phyloP scores from a whole-genome alignment of 2,888 invertebrate species.

The Pollenia labialis region DNA sequence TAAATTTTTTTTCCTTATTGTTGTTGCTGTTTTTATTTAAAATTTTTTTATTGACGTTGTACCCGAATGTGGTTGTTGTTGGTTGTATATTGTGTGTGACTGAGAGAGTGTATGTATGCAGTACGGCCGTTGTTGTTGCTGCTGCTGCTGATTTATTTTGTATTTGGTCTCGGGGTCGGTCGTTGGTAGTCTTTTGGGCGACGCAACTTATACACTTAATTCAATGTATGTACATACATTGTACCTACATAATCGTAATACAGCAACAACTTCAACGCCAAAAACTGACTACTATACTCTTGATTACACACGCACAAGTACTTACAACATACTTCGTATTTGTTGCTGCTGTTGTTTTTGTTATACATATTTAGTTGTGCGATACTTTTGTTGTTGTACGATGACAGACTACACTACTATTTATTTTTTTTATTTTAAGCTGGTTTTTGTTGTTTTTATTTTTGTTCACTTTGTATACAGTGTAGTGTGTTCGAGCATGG shows the following conservation, averaged over 20 bases:
- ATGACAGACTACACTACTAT: slow-evolving; percentile 60
- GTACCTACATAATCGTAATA: slow-evolving; percentile 68
- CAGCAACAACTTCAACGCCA: slow-evolving; percentile 26
- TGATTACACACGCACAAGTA: slow-evolving; percentile 47
- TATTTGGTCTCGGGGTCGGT: slow-evolving; percentile 77
- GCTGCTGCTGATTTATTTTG: slow-evolving; percentile 79
- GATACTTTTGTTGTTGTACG: slow-evolving; percentile 26
- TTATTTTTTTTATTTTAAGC: slow-evolving; percentile 64
- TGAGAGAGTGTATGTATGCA: slow-evolving; percentile 40
- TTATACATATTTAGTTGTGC: slow-evolving; percentile 46
- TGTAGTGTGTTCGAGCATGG: slow-evolving; percentile 29
- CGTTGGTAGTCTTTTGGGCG: slow-evolving; percentile 80
- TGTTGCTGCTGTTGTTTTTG: slow-evolving; percentile 37
- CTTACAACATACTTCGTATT: slow-evolving; percentile 36
- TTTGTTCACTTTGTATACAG: slow-evolving; percentile 52
- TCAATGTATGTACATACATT: too few relatives aligned
- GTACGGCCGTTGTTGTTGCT: slow-evolving; percentile 53
- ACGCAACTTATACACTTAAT: slow-evolving; percentile 73
- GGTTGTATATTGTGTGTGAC: slow-evolving; percentile 56
- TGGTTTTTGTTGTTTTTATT: slow-evolving; percentile 55
- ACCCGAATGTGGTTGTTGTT: slow-evolving; percentile 56
- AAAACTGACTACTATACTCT: slow-evolving; percentile 28
- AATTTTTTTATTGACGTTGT: slow-evolving; percentile 47
- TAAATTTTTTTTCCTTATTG: slow-evolving; percentile 29
- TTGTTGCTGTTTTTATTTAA: slow-evolving; percentile 45